phyloP scores from a whole-genome alignment of 2,888 invertebrate genomes.

The Cephus runcator region DNA sequence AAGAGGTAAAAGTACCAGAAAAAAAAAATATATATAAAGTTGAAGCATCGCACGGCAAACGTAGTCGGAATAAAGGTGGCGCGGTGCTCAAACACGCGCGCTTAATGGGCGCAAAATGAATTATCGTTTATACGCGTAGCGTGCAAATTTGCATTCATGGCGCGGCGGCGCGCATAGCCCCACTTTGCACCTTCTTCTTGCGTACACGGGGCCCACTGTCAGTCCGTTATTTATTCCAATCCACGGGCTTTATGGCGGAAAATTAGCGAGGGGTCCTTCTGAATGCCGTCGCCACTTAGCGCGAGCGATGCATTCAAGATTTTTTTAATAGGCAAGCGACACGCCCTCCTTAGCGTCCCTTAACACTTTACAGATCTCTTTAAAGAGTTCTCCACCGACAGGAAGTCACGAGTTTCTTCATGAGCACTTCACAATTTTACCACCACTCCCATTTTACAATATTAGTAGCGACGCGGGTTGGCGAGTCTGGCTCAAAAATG shows the following conservation, averaged over 20 bases:
- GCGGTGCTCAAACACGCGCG: neutral
- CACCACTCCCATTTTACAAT: too few species aligned
- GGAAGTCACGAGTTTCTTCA: constrained; percentile 3
- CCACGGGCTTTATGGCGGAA: constrained; percentile 56
- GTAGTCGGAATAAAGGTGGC: too few species aligned
- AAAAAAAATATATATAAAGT: neutral
- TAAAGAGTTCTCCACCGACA: constrained; percentile 35
- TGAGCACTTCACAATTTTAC: too few species aligned
- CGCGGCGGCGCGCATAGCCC: constrained; percentile 32
- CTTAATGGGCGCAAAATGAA: constrained; percentile 43
- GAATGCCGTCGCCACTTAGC: constrained; percentile 58
- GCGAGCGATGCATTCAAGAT: constrained; percentile 49
- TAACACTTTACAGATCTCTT: constrained; percentile 52
- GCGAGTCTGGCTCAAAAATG: too few species aligned
- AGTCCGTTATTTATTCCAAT: constrained; percentile 57
- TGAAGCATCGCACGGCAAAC: too few species aligned
- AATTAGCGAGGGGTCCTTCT: constrained; percentile 55
- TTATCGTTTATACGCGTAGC: constrained; percentile 43
- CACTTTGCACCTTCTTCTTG: constrained; percentile 51
- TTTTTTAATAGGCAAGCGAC: constrained; percentile 45
- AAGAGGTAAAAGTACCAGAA: neutral
- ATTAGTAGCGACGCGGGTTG: too few species aligned
- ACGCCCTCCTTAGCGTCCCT: constrained; percentile 61
- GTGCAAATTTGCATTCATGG: constrained; percentile 49
- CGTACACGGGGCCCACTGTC: constrained; percentile 46